A percentile compares a stretch with the other conserved stretches of the same genome.
Conservation (phyloP, 2,888 invertebrate genomes). For the Meloe dianella region DNA sequence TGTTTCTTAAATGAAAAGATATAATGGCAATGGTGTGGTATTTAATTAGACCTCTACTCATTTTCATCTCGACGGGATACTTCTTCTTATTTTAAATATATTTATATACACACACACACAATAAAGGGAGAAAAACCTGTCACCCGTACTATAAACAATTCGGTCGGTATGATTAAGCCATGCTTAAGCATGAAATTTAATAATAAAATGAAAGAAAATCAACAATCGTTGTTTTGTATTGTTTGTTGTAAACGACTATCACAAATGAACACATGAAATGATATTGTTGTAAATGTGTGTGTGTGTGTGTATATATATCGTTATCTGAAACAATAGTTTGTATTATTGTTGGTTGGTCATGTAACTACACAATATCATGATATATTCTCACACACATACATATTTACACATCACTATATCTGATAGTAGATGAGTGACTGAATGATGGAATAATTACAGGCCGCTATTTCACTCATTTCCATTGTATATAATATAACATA, state of each 20-base stretch:
- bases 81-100: no score
- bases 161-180: no score
- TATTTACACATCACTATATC: slow-evolving; percentile 40
- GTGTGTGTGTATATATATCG: slow-evolving; percentile 20
- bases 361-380: slow-evolving; percentile 22
- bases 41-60: no score
- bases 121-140: background rate
- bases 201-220: no score
- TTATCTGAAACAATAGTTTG: slow-evolving; percentile 25
- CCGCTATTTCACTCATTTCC: slow-evolving; percentile 53
- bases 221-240: background rate
- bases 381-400: slow-evolving; percentile 37
- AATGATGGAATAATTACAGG: slow-evolving; percentile 58
- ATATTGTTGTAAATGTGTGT: slow-evolving; percentile 7
- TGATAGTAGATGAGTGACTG: slow-evolving; percentile 51
- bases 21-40: no score
- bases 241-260: background rate
- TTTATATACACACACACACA: background rate
- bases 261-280: slow-evolving; percentile 17
- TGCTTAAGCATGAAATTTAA: background rate
- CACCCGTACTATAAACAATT: no score
- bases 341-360: slow-evolving; percentile 27
- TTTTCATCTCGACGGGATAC: no score
- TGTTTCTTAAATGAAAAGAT: no score
- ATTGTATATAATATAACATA: slow-evolving; percentile 43